Evolutionary conservation across 1,140 invertebrate genomes (phyloP), one percentile per base, ranked within the genome.

Genomic region (Drosophila seguyi): DNA sequence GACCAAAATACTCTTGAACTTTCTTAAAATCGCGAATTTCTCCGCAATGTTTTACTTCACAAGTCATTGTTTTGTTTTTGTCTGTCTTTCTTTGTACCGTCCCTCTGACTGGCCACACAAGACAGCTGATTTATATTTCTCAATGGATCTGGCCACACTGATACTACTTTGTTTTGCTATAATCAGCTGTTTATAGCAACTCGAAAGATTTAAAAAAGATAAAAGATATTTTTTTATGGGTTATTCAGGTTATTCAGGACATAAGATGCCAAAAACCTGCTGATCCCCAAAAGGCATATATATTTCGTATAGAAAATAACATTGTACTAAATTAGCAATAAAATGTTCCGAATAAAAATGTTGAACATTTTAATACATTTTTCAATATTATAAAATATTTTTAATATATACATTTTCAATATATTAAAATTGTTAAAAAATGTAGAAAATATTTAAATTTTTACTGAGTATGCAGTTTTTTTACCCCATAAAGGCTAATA

Each of bases 21-120:
- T 93, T 94, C 10, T 93, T 92, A 79, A 95, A 94, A 93, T 96
- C 94, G 59, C 94, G 93, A 83, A 96, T 94, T 84, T 94, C 94
- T 20, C 95, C 95, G 84, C 95, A 94, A 91, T 94, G 93, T 93
- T 95, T 95, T 58, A 96, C 94, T 93, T 96, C 95, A 92, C 95
- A 96, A 61, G 95, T 94, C 95, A 95, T 95, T 83, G 82, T 76
- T 74, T 76, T 86, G 79, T 79, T 86, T 82, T 67, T 16, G 31
- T 36, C 14, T 52, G 31, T 36, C 18, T 52, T 34, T 20, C 29
- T 52, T 52, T 50, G n/a, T 20, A 3, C 11, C 10, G 29, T 20
- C 6, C 18, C 18, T 18, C 11, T 0, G 13, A 34, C 6, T 52
- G 48, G 29, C 13, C 48, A 52, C 48, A 52, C 48, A 34, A 20